Evolutionary conservation across 1,140 invertebrate species (phyloP), one percentile per base, ranked within the genome.

Genomic region (Agrypnia vestita): DNA sequence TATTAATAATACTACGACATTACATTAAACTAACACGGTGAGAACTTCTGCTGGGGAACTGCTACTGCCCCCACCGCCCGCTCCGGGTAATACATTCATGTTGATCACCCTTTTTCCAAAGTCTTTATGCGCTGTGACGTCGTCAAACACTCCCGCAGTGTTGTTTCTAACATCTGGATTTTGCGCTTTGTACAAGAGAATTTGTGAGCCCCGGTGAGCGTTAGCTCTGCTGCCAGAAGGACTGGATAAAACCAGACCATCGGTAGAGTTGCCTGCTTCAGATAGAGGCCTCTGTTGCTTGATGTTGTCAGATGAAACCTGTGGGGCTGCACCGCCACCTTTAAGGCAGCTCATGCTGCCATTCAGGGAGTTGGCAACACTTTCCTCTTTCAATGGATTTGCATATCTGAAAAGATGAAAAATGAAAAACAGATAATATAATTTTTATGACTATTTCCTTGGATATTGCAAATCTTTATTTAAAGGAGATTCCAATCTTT

Each of bases 151-250:
- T 81, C 93, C 92, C 72, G 94, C 94, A 13, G 94, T 95, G 86
- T 95, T 95, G 86, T 95, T 95, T 78, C 94, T 91, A 84, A 94
- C 93, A 85, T 95, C 94, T 44, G 91, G 90, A 87, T 94, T 94
- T 86, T 94, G 94, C 64, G 93, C 92, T 86, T 94, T 94, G 87
- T 93, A 93, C 72, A 94, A 89, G 85, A 93, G 88, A 53, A 93
- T 93, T 86, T 93, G 91, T 55, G 89, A 92, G 84, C 91, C 89
- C 59, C 90, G 86, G 84, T 91, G 91, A 84, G 84, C 91, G 84
- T 91, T 91, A 84, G 84, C 91, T 89, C 13, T 90, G 89, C 82
- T 91, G 90, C 81, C 91, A 89, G 4, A 91, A 85, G 3, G 91
- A 77, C 91, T 92, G 43, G 92, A 88, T 71, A 91, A 89, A 80